phyloP scores from a whole-genome alignment of 2,797 vertebrate species.

The Sebastes iracundus region DNA sequence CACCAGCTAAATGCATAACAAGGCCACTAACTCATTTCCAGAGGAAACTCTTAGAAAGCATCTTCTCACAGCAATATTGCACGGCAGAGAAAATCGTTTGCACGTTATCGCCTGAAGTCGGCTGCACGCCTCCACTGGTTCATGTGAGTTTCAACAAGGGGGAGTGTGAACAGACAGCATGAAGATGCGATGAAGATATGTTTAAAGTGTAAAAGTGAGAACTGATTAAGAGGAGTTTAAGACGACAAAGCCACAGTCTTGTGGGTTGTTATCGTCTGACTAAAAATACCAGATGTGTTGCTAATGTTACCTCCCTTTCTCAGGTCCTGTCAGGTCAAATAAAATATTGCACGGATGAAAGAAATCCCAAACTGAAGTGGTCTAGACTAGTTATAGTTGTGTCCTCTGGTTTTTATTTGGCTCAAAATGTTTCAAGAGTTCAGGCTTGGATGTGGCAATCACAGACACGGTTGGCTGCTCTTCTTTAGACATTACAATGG shows the following conservation, averaged over 20 bases:
- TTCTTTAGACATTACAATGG: background rate
- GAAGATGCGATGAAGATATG: background rate
- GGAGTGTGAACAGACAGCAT: background rate
- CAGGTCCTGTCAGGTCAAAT: background rate
- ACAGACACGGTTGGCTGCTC: background rate
- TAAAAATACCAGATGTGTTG: background rate
- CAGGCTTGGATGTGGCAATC: background rate
- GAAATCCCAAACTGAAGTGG: background rate
- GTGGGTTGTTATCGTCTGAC: background rate
- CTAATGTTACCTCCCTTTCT: background rate
- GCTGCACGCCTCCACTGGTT: background rate
- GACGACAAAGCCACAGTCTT: background rate
- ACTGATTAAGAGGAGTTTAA: background rate
- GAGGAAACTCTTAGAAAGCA: background rate
- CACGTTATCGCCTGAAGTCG: background rate
- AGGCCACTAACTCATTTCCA: constrained; percentile 2
- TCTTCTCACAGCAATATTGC: background rate
- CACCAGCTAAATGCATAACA: background rate
- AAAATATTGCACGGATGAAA: background rate
- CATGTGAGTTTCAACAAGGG: background rate
- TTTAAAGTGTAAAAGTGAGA: background rate
- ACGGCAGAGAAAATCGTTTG: background rate
- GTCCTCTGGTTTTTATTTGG: background rate
- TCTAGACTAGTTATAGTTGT: background rate
- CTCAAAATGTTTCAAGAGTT: background rate